These are phyloP conservation scores for Platichthys flesus DNA, from an alignment of 2,113 vertebrate species.

Conservation along the genomic window DNA sequence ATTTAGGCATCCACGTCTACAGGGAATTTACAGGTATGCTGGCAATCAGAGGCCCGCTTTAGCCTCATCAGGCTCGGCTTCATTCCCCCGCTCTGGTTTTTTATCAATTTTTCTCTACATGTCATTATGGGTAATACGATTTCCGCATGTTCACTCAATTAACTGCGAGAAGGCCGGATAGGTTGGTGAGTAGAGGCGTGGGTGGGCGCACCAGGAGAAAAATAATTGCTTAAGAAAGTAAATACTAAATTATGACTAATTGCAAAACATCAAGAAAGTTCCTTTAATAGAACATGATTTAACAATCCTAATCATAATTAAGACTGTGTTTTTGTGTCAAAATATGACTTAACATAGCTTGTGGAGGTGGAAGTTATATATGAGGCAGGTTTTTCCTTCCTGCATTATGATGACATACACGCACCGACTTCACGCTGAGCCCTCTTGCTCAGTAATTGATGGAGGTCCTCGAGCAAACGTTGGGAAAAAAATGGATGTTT, in stretches of 20 bases:
- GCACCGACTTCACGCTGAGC: neutral
- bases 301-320: neutral
- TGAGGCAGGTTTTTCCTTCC: neutral
- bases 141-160: constrained; percentile 47
- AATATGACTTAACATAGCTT: neutral
- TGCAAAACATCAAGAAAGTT: constrained; percentile 4
- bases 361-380: neutral
- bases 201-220: neutral
- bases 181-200: neutral
- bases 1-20: neutral
- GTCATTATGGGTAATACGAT: constrained; percentile 53
- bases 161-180: constrained; percentile 4
- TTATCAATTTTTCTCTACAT: constrained; percentile 37
- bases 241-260: constrained; percentile 35
- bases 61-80: constrained; percentile 15
- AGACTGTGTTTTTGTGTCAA: neutral
- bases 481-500: constrained; percentile 2
- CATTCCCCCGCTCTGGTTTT: constrained; percentile 18
- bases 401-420: neutral
- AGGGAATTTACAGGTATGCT: neutral
- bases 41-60: constrained; percentile 7
- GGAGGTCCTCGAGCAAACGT: constrained; percentile 8
- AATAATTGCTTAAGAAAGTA: constrained; percentile 25
- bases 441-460: neutral
- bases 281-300: neutral